Evolutionary conservation across 1,140 invertebrate species (phyloP), one percentile per base, ranked within the genome.

Genomic region (Physella acuta): DNA sequence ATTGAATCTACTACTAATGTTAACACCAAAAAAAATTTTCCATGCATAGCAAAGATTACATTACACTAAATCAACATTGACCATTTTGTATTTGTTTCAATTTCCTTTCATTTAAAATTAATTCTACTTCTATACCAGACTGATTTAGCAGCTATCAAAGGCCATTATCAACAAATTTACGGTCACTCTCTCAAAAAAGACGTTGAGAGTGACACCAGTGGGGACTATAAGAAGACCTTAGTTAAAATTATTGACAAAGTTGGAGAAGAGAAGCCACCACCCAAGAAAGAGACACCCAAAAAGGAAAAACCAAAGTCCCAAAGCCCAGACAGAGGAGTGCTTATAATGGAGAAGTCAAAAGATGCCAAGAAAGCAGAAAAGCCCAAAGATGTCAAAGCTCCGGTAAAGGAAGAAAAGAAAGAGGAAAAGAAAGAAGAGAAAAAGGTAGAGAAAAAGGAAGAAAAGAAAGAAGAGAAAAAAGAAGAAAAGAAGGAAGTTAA

Each of bases 81-180:
- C n/a, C n/a, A n/a, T n/a, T n/a, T n/a, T n/a, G n/a, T n/a, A n/a
- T n/a, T n/a, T n/a, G n/a, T n/a, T n/a, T n/a, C n/a, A n/a, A n/a
- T n/a, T n/a, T n/a, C n/a, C n/a, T n/a, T n/a, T n/a, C n/a, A n/a
- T 49, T 49, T 49, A 11, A 49, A 49, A 49, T n/a, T 49, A 14
- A n/a, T 49, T 49, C n/a, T 11, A n/a, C 44, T n/a, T 49, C 56
- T 73, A 71, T n/a, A n/a, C 26, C 70, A 82, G 82, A 75, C 78
- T 71, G 84, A 86, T 69, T 65, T 86, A 28, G 74, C 68, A 8
- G 70, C 79, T 20, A 81, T 86, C 53, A 82, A 82, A 69, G 69
- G 60, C 20, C 75, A 77, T 58, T 85, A 77, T 71, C 53, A 76
- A 62, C 60, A 78, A 58, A 66, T 75, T 11, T 80, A 77, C 71